phyloP scores from a whole-genome alignment of 2,113 vertebrate species.

The Rhynchomys soricoides region DNA sequence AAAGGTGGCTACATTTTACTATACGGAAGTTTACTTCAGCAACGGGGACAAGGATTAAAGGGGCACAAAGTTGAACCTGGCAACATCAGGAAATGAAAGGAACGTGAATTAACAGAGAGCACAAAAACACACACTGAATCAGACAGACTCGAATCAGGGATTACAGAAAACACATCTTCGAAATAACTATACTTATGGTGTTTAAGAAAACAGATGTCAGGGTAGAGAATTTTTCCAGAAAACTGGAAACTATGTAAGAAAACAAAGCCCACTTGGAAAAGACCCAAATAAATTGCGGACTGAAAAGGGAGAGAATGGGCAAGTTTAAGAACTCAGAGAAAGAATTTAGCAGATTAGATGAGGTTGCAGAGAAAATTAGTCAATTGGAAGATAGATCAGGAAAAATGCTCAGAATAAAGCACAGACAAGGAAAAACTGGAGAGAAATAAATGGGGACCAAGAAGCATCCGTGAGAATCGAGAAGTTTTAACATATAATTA shows the following conservation, averaged over 20 bases:
- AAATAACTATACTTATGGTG: not conserved
- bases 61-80: not conserved
- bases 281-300: not conserved
- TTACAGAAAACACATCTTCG: not conserved
- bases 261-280: not conserved
- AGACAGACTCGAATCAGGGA: not conserved
- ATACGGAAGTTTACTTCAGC: not conserved
- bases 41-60: not conserved
- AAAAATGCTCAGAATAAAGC: not conserved
- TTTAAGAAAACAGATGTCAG: not conserved
- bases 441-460: not conserved
- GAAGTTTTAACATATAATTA: not conserved
- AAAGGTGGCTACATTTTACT: not conserved
- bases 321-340: not conserved
- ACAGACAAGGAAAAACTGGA: not conserved
- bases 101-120: not conserved
- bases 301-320: not conserved
- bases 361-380: not conserved
- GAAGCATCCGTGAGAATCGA: not conserved
- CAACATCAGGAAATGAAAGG: not conserved
- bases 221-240: not conserved
- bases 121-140: not conserved
- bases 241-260: not conserved
- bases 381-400: not conserved
- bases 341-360: not conserved